Evolutionary conservation across 2,797 vertebrate species (phyloP).

Genomic region (Cetoscarus ocellatus): DNA sequence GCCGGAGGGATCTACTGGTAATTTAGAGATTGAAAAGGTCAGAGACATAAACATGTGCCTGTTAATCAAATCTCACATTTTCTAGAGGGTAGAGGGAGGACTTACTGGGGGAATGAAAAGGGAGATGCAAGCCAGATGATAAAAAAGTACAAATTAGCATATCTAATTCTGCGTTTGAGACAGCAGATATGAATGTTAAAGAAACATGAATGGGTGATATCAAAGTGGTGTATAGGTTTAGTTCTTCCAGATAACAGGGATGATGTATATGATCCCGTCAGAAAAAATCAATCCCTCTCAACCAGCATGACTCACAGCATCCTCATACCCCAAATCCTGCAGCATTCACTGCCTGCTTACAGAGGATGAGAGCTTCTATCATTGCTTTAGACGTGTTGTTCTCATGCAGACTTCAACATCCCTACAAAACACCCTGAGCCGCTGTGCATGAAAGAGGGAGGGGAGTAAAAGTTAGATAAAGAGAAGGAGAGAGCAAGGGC

Average conservation of each 20-base stretch:
- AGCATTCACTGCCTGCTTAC: conserved; percentile 1
- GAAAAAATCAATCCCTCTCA: conserved; percentile 18
- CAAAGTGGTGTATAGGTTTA: not conserved
- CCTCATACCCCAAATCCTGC: conserved; percentile 14
- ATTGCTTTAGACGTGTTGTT: not conserved
- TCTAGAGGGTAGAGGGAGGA: no score
- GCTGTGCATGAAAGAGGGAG: not conserved
- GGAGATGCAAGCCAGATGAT: no score
- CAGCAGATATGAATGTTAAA: not conserved
- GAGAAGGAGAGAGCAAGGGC: conserved; percentile 60
- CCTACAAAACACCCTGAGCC: not conserved
- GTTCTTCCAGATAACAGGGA: not conserved
- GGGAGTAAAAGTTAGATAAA: conserved; percentile 4
- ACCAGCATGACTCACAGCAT: conserved; percentile 2
- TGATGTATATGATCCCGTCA: not conserved
- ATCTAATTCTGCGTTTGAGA: no score
- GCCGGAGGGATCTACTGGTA: no score
- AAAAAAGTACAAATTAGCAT: no score
- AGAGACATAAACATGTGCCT: no score
- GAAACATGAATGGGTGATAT: no score
- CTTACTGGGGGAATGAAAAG: no score
- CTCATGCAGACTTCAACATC: conserved; percentile 19
- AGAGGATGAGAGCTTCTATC: conserved; percentile 16
- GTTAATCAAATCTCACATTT: no score
- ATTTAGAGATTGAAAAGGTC: no score